Percentiles rank a stretch among this genome's conserved stretches.
phyloP scores from a whole-genome alignment of 2,113 vertebrate species.

The Ciconia boyciana region DNA sequence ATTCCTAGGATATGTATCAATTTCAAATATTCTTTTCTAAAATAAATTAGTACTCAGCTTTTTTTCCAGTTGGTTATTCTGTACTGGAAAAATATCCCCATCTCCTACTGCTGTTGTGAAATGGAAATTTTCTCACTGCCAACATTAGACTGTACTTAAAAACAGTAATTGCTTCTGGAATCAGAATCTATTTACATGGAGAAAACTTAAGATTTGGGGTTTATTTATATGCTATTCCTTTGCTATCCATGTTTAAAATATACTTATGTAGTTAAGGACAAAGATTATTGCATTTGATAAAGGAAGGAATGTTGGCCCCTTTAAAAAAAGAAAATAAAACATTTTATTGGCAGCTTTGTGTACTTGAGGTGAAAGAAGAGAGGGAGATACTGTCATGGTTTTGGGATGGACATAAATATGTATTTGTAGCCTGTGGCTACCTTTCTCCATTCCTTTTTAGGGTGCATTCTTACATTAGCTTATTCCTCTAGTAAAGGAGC shows the following conservation, averaged over 20 bases:
- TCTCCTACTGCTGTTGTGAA: conserved; percentile 8
- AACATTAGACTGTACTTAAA: not conserved
- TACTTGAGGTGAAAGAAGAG: not conserved
- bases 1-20: not conserved
- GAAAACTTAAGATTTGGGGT: not conserved
- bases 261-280: not conserved
- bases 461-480: not conserved
- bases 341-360: not conserved
- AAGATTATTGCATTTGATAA: not conserved
- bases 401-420: not conserved
- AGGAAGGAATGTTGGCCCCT: not conserved
- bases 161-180: conserved; percentile 3
- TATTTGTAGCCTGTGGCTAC: not conserved
- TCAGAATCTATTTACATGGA: not conserved
- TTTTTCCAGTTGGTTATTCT: not conserved
- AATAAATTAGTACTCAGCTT: not conserved
- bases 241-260: not conserved
- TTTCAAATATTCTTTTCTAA: not conserved
- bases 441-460: not conserved
- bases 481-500: not conserved
- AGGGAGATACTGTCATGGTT: not conserved
- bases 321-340: not conserved
- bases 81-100: conserved; percentile 10
- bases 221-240: not conserved
- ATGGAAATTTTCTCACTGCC: conserved; percentile 2